Base-by-base conservation (phyloP, 2,797 vertebrate species). In the Diceros bicornis region DNA sequence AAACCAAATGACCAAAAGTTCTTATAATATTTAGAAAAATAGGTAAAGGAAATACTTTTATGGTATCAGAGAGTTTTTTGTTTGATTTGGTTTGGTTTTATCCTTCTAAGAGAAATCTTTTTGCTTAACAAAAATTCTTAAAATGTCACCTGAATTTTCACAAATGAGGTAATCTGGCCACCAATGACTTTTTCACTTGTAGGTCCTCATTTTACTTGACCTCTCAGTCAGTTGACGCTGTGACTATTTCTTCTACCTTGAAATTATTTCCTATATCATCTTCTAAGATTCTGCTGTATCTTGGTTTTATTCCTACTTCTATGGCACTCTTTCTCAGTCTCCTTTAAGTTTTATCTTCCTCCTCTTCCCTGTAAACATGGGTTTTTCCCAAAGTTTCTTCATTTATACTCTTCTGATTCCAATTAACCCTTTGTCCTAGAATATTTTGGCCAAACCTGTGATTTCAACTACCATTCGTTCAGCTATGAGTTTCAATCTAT, bases 101-200 rank as follows among this genome's bases (percentile, higher is more conserved):
- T 82, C n/a, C n/a, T 66, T 92, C 37, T 23, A 82, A 78, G 50
- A 96, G 8, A 90, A 94, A 77, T 72, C 2, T 27, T 92, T 96
- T 61, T 61, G 44, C 14, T 81, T 52, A 52, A 94, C 18, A 62
- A 57, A 89, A 84, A 81, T 9, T 7, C 4, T 79, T 94, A 74
- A 91, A 89, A 87, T 71, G 1, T 6, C 27, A 62, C 11, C 21
- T 89, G 72, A 61, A 66, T 88, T 91, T 91, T 68, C n/a, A 84
- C 69, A 88, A 68, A 77, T 68, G n/a, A 66, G 44, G 29, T 0
- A 44, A 64, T 92, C n/a, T 32, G 29, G 44, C 50, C 55, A 79
- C 18, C 8, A 25, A 23, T 47, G 64, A 64, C 0, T 59, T 79
- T 61, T 91, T 50, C 44, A 21, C 20, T 41, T 77, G 0, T 6